phyloP scores from a whole-genome alignment of 2,113 vertebrate species.

The Cyanoderma ruficeps region DNA sequence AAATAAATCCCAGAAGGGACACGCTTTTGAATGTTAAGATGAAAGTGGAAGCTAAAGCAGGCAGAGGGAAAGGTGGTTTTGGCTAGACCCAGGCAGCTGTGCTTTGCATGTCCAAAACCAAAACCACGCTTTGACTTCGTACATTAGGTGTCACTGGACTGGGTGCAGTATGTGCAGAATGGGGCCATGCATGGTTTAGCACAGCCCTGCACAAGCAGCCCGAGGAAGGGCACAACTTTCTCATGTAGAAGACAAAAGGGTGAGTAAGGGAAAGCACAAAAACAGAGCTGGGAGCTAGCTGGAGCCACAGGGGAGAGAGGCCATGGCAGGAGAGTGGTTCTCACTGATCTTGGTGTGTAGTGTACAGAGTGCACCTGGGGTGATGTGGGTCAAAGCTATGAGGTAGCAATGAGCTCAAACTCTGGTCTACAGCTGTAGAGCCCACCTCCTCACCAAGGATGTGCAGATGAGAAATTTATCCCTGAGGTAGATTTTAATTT shows the following conservation, averaged over 20 bases:
- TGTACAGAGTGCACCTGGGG: fast-evolving
- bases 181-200: fast-evolving
- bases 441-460: not conserved
- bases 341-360: not conserved
- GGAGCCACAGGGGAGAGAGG: not conserved
- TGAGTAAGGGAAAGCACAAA: not conserved
- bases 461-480: not conserved
- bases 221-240: not conserved
- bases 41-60: conserved; percentile 19
- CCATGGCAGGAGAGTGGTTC: not conserved
- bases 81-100: not conserved
- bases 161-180: fast-evolving
- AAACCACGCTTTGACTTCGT: not conserved
- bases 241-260: not conserved
- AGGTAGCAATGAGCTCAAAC: not conserved
- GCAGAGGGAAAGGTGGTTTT: conserved; percentile 44
- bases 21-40: not conserved
- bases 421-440: not conserved
- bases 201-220: fast-evolving
- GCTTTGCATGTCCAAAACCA: conserved; percentile 32
- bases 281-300: not conserved
- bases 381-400: not conserved
- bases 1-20: conserved; percentile 15
- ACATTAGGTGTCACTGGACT: fast-evolving
- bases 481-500: not conserved